phyloP scores from a whole-genome alignment of 2,888 invertebrate species.

The Parochlus steinenii region DNA sequence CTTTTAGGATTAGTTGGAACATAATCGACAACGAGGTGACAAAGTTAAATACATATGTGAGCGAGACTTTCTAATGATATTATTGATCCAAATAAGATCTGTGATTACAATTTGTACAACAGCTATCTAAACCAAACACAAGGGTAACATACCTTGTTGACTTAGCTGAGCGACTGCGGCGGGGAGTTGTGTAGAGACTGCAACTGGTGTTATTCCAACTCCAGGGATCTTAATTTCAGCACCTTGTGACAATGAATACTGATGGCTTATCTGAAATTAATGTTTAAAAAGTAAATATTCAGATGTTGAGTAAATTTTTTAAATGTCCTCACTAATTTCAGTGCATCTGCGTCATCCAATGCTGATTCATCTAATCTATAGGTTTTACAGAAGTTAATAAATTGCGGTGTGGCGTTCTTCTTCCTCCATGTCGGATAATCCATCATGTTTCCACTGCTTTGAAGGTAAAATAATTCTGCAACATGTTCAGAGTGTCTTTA shows the following conservation, averaged over 20 bases:
- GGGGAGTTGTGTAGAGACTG: conserved; percentile 41
- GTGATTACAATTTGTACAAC: conserved; percentile 10
- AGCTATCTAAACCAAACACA: background rate
- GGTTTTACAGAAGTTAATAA: conserved; percentile 57
- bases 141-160: conserved; percentile 36
- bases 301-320: conserved; percentile 8
- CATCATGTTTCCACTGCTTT: conserved; percentile 74
- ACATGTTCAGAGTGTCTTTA: conserved; percentile 55
- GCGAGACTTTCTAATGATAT: too few species aligned
- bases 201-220: conserved; percentile 39
- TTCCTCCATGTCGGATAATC: conserved; percentile 76
- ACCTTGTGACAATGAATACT: conserved; percentile 25
- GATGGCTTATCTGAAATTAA: conserved; percentile 7
- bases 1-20: too few species aligned
- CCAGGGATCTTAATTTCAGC: conserved; percentile 43
- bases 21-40: too few species aligned
- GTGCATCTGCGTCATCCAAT: conserved; percentile 31
- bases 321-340: conserved; percentile 18
- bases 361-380: conserved; percentile 47
- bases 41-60: too few species aligned
- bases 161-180: conserved; percentile 43
- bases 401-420: conserved; percentile 56
- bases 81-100: too few species aligned
- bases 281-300: background rate
- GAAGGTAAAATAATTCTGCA: conserved; percentile 73